phyloP scores from a whole-genome alignment of 2,888 invertebrate genomes.

The Latrodectus hesperus region DNA sequence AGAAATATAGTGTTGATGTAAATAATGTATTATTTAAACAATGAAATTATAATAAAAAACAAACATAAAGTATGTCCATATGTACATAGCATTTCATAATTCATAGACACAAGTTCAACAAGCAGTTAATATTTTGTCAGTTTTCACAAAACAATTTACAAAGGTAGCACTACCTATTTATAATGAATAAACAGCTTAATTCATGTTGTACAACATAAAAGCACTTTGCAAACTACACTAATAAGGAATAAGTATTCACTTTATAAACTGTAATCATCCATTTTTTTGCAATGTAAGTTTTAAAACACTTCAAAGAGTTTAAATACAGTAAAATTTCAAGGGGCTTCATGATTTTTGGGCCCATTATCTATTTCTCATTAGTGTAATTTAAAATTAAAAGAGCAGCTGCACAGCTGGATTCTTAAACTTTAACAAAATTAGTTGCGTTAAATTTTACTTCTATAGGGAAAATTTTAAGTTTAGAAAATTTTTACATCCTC shows the following conservation, averaged over 20 bases:
- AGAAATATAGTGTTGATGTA: not conserved
- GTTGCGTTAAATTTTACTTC: too few species aligned
- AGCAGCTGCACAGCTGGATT: too few species aligned
- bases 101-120: conserved; percentile 51
- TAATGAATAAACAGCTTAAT: not conserved
- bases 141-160: conserved; percentile 59
- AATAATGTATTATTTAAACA: not conserved
- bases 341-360: not conserved
- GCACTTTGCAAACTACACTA: conserved; percentile 7
- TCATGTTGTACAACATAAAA: conserved; percentile 42
- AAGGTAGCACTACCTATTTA: conserved; percentile 16
- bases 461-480: too few species aligned
- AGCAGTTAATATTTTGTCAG: conserved; percentile 45
- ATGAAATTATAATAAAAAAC: conserved; percentile 21
- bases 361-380: too few species aligned
- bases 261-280: not conserved
- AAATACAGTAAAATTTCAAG: not conserved
- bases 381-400: too few species aligned
- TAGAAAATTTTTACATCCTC: too few species aligned
- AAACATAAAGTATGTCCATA: conserved; percentile 32
- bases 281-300: not conserved
- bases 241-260: too few species aligned
- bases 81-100: conserved; percentile 63
- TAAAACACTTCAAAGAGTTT: not conserved
- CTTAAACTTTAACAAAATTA: too few species aligned